Conservation (phyloP, 2,113 vertebrate species). For the Pycnonotus jocosus region DNA sequence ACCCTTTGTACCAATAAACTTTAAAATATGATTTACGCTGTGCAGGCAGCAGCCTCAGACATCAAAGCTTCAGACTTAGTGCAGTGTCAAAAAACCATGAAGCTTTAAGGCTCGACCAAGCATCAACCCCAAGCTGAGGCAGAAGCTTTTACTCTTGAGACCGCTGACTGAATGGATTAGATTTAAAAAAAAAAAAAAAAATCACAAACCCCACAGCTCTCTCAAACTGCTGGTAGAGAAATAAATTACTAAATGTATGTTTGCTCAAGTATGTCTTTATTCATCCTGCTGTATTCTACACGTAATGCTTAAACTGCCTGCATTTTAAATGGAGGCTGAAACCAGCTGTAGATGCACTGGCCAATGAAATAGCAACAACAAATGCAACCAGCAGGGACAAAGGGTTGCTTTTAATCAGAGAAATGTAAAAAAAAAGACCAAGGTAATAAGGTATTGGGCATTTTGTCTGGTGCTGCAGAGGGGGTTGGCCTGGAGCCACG, state of each 20-base stretch:
- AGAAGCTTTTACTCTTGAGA: slow-evolving; percentile 62
- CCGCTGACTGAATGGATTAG: slow-evolving; percentile 52
- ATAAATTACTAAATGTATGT: slow-evolving; percentile 32
- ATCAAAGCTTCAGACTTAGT: slow-evolving; percentile 65
- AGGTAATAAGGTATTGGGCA: neutral
- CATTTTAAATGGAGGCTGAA: neutral
- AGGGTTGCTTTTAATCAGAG: neutral
- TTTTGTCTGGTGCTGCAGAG: neutral
- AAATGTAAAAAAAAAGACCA: neutral
- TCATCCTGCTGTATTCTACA: slow-evolving; percentile 22
- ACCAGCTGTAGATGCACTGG: neutral
- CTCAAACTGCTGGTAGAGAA: slow-evolving; percentile 40
- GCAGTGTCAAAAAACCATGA: slow-evolving; percentile 63
- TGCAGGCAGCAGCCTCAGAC: slow-evolving; percentile 51
- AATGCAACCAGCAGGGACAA: neutral
- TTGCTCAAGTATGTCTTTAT: slow-evolving; percentile 38
- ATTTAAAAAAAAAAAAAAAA: neutral
- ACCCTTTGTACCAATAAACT: slow-evolving; percentile 31
- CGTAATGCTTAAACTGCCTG: neutral
- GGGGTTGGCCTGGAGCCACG: neutral
- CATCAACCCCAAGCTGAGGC: slow-evolving; percentile 57
- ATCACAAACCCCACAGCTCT: neutral
- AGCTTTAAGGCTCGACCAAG: slow-evolving; percentile 61
- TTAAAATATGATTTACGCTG: slow-evolving; percentile 62
- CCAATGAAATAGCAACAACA: neutral